Base-by-base conservation (phyloP, 2,888 invertebrate genomes). In the Clepsis dumicolana region DNA sequence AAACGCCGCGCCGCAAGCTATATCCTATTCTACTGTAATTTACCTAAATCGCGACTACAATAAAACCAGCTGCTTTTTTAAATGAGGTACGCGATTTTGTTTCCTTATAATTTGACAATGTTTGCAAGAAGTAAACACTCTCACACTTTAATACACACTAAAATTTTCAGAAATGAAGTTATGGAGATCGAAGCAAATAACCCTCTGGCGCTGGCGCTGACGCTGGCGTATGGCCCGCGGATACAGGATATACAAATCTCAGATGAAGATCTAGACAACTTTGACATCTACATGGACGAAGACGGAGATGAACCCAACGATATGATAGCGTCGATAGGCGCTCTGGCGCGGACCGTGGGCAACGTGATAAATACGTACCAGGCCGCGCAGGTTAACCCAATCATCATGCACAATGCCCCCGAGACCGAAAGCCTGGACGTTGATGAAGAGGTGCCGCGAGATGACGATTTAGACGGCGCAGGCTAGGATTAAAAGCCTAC, bases 341-440 rank as follows among this genome's bases (percentile, higher is more conserved):
- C 53, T 4, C 38, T 67, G 21, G 41, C 61, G 7, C 35, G 67
- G 25, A 64, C 65, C 21, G 25, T 63, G 25, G 50, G 64, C 1
- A 38, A 53, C 48, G 56, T 64, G n/a, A 64, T 66, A 12, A 44
- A 48, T 41, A 16, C 64, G 18, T 48, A 54, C 60, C 70, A 67
- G n/a, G 25, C 16, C 16, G 60, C 24, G 4, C 27, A 50, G 2
- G 54, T 27, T 14, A 50, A 50, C 24, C 48, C 24, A 12, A 1
- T n/a, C n/a, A n/a, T n/a, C 48, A 14, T 18, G 5, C 18, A 44
- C 1, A 10, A 44, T 10, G 44, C 4, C 10, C 7, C 18, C 44
- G 52, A n/a, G 24, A 25, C 24, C 1, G 52, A 25, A 10, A 21
- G 21, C 10, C 21, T 54, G 10, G 52, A 52, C 1, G 16, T 7